Evolutionary conservation across 2,113 vertebrate species (phyloP).

Genomic region (Labrus mixtus): DNA sequence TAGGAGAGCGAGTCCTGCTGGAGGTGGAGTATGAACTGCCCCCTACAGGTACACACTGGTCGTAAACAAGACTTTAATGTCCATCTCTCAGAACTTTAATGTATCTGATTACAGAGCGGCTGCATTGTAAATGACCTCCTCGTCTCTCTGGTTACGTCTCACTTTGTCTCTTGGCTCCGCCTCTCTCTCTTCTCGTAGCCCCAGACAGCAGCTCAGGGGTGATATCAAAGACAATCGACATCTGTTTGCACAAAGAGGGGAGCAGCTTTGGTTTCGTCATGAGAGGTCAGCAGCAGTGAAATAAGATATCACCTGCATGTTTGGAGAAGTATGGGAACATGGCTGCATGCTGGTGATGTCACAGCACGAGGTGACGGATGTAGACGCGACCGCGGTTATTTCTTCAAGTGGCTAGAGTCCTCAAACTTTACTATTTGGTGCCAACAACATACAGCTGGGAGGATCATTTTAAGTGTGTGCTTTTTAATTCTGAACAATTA

Average conservation of each 20-base stretch:
- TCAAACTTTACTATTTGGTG: too few species aligned
- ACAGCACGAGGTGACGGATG: too few species aligned
- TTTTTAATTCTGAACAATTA: too few species aligned
- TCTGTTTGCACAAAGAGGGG: constrained; percentile 97
- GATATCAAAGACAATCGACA: constrained; percentile 95
- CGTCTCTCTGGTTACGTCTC: neutral
- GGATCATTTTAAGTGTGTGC: too few species aligned
- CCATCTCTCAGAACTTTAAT: neutral
- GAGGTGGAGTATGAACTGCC: constrained; percentile 98
- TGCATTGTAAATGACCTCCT: neutral
- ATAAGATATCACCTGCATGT: neutral
- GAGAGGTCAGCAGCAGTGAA: constrained; percentile 85
- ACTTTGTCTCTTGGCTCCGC: neutral
- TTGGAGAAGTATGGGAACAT: neutral
- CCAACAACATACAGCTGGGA: too few species aligned
- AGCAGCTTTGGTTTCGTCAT: constrained; percentile 97
- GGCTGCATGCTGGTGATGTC: neutral
- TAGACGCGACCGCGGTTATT: neutral
- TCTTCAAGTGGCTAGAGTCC: too few species aligned
- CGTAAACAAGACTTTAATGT: too few species aligned
- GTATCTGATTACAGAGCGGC: neutral
- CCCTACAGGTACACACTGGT: constrained; percentile 47
- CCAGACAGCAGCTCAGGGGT: constrained; percentile 92
- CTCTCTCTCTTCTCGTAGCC: constrained; percentile 74
- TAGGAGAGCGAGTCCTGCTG: constrained; percentile 95